Percentiles rank a stretch among this genome's conserved stretches.
phyloP scores from a whole-genome alignment of 92 coral and sea anemone species.

The Bergia sp. region DNA sequence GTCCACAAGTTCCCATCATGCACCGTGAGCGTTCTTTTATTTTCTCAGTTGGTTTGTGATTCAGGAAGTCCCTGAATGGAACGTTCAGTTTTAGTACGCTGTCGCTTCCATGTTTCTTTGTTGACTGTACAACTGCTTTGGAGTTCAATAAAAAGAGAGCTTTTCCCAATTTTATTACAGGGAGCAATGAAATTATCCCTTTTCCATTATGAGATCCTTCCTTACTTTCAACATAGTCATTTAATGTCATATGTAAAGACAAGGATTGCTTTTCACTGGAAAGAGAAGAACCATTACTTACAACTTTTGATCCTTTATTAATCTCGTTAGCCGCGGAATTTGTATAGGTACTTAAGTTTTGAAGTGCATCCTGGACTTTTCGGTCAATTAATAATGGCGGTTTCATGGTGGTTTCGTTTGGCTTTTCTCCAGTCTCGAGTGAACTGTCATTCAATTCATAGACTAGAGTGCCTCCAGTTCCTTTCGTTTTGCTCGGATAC shows the following conservation, averaged over 20 bases:
- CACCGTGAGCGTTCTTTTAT: conserved; percentile 10
- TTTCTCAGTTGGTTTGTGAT: not conserved
- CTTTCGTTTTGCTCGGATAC: not conserved
- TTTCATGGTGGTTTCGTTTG: not conserved
- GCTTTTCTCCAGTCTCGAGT: not conserved
- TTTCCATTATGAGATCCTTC: not conserved
- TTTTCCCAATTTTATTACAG: conserved; percentile 31
- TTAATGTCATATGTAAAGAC: not conserved
- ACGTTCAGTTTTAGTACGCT: not conserved
- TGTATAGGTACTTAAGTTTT: not conserved
- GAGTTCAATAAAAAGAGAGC: conserved; percentile 30
- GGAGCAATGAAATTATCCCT: not conserved
- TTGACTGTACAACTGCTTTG: conserved; percentile 18
- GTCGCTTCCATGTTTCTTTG: not conserved
- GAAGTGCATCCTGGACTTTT: not conserved
- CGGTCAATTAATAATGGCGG: not conserved
- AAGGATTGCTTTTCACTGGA: not conserved
- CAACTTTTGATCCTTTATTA: not conserved
- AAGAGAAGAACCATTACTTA: not conserved
- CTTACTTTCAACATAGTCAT: not conserved
- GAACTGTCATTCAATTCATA: not conserved
- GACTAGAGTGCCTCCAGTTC: not conserved
- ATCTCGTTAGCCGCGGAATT: not conserved
- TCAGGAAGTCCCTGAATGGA: not conserved
- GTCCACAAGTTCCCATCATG: conserved; percentile 27